phyloP scores from a whole-genome alignment of 2,888 invertebrate species.

The Catotricha subobsoleta region DNA sequence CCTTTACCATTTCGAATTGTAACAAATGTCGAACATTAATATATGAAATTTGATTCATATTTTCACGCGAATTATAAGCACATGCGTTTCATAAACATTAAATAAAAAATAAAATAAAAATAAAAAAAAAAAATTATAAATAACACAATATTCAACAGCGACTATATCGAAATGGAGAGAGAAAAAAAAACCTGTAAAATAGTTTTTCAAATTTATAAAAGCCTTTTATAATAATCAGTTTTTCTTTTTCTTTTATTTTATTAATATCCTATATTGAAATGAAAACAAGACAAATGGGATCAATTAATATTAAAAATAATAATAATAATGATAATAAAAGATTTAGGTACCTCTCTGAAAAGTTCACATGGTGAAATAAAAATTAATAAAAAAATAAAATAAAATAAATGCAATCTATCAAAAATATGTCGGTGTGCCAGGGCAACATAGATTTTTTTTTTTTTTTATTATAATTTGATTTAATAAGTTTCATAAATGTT shows the following conservation, averaged over 20 bases:
- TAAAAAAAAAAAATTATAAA: neutral
- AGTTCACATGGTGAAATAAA: no score
- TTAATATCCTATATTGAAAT: neutral
- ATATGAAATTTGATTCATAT: slow-evolving; percentile 8
- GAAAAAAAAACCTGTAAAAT: neutral
- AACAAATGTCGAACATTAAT: slow-evolving; percentile 8
- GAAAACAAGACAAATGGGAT: slow-evolving; percentile 5
- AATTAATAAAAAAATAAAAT: no score
- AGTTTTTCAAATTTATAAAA: neutral
- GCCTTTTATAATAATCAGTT: neutral
- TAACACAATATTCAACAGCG: neutral
- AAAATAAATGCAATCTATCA: no score
- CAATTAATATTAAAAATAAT: slow-evolving; percentile 4
- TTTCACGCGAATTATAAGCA: slow-evolving; percentile 8
- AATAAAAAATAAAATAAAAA: neutral
- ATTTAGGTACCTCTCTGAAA: no score
- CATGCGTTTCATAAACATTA: neutral
- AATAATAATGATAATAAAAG: no score
- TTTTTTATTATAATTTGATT: no score
- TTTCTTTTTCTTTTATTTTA: neutral
- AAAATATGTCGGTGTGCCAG: no score
- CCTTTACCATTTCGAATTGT: slow-evolving; percentile 7
- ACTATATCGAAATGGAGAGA: neutral
- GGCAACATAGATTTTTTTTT: no score
- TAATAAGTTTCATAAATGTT: no score